A percentile compares a stretch with the other conserved stretches of the same genome.
Conservation (phyloP, 2,888 invertebrate species). For the Sipha maydis region DNA sequence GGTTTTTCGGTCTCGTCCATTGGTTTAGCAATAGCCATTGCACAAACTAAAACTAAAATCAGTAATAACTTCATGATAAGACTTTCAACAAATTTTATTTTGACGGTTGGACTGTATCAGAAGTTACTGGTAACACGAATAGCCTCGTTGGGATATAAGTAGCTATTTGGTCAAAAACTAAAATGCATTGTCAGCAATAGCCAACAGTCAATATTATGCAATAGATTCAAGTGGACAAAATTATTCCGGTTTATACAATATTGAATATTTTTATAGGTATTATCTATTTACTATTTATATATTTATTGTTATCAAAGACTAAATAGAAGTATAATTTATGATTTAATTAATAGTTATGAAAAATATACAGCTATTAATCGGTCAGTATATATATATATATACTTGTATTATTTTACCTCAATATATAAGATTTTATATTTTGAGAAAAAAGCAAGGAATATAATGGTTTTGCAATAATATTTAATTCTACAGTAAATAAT, state of each 20-base stretch:
- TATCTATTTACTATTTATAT: neutral
- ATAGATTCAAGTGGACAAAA: conserved; percentile 14
- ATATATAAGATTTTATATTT: neutral
- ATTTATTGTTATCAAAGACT: neutral
- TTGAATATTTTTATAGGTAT: neutral
- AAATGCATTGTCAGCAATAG: conserved; percentile 29
- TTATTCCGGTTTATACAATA: neutral
- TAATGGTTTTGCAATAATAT: neutral
- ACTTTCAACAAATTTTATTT: neutral
- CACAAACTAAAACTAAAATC: conserved; percentile 30
- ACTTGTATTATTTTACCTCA: too few relatives aligned
- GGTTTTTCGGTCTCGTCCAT: neutral
- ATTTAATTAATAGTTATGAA: neutral
- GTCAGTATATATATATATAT: too few relatives aligned
- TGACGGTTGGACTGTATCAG: neutral
- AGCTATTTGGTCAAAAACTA: neutral
- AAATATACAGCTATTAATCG: neutral
- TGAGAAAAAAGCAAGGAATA: neutral
- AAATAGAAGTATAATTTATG: conserved; percentile 8
- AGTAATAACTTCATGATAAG: conserved; percentile 43
- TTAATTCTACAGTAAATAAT: neutral
- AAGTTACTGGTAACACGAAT: conserved; percentile 26
- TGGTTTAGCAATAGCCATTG: conserved; percentile 31
- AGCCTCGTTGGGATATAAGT: conserved; percentile 31
- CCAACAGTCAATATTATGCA: conserved; percentile 17